Conservation (phyloP, 2,113 vertebrate genomes). For the Mormoops blainvillei region DNA sequence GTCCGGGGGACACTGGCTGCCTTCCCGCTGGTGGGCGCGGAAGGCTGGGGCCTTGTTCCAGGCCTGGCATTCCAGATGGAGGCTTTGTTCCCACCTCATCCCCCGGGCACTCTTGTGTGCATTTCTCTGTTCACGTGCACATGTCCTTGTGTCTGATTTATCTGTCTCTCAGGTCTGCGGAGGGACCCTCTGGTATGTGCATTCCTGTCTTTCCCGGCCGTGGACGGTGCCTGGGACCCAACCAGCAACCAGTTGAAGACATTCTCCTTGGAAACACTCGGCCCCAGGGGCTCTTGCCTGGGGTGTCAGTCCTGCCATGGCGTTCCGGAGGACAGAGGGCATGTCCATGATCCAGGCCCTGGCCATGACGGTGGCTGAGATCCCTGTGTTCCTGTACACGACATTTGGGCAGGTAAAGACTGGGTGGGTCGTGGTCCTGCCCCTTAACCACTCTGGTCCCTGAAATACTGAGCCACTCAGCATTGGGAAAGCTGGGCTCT, state of each 20-base stretch:
- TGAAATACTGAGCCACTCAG: background rate
- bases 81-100: background rate
- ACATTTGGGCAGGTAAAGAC: slow-evolving; percentile 93
- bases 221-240: slow-evolving; percentile 1
- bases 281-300: background rate
- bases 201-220: background rate
- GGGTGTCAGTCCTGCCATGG: slow-evolving; percentile 81
- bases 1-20: background rate
- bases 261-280: background rate
- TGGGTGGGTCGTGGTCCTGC: background rate
- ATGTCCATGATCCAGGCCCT: slow-evolving; percentile 95
- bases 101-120: too few species aligned
- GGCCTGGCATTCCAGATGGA: background rate
- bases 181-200: slow-evolving; percentile 37
- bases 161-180: slow-evolving; percentile 45
- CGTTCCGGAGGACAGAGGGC: slow-evolving; percentile 87
- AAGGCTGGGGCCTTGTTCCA: background rate
- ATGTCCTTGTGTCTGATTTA: background rate
- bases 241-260: slow-evolving; percentile 53
- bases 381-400: slow-evolving; percentile 96
- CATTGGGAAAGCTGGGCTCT: background rate
- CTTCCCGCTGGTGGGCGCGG: background rate
- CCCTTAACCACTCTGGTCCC: background rate
- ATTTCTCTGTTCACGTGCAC: accelerated
- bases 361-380: slow-evolving; percentile 98